phyloP scores from a whole-genome alignment of 2,113 vertebrate species.

The Petromus typicus region DNA sequence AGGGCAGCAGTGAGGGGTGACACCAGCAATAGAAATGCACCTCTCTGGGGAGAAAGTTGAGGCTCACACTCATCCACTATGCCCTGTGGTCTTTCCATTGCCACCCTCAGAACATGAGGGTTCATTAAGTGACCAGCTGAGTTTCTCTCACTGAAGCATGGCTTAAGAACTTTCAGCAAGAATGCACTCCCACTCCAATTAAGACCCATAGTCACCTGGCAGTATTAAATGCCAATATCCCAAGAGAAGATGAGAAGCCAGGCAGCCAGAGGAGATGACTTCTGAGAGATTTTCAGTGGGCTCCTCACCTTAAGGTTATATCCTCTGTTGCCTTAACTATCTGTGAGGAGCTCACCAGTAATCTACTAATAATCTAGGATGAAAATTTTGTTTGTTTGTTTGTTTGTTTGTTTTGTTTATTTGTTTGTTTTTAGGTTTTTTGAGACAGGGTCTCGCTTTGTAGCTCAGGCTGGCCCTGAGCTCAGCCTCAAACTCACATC shows the following conservation, averaged over 20 bases:
- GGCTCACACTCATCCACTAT: background rate
- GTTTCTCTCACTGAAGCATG: background rate
- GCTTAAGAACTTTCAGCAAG: background rate
- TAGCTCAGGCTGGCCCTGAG: no score
- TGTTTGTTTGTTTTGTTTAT: no score
- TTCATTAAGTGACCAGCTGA: background rate
- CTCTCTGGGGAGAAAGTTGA: background rate
- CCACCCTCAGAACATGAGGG: background rate
- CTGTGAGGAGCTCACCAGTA: background rate
- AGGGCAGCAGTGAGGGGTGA: background rate
- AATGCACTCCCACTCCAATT: background rate
- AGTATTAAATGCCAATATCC: background rate
- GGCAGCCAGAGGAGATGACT: background rate
- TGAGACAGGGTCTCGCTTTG: no score
- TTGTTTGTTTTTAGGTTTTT: no score
- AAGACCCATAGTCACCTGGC: background rate
- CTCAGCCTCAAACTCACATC: no score
- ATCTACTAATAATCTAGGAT: background rate
- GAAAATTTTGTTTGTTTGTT: no score
- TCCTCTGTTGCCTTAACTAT: background rate
- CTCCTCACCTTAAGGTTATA: background rate
- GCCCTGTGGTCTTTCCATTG: background rate
- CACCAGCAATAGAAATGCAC: background rate
- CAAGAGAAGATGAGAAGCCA: background rate
- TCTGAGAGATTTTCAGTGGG: background rate